Base-by-base conservation (phyloP, 2,888 invertebrate species). In the Entomobrya proxima region DNA sequence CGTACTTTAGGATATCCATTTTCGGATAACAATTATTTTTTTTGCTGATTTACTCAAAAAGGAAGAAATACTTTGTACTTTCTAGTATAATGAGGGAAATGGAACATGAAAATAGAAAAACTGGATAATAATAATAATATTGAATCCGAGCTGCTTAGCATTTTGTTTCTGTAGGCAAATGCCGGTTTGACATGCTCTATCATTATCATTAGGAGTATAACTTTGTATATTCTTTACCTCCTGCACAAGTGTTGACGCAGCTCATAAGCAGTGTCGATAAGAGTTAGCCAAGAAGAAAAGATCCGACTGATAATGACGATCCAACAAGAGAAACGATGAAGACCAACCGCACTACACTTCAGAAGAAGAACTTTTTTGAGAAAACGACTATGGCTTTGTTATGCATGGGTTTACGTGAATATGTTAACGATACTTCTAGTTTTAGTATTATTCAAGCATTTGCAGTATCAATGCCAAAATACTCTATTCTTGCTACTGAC, bases 381-480 rank as follows among this genome's bases (percentile, higher is more conserved):
- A 61, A 13, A 61, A 13, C 15, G 32, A n/a, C 32, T 13, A 7
- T 2, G n/a, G n/a, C 9, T n/a, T n/a, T n/a, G n/a, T n/a, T n/a
- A n/a, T n/a, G n/a, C 3, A 15, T 11, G n/a, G 9, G n/a, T 15
- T n/a, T 32, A 32, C 32, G 32, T 61, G 32, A 32, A 61, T 30
- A 32, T 1, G 18, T n/a, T 11, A 37, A 6, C n/a, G n/a, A 7
- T 64, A n/a, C 11, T 30, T 35, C 1, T 67, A 67, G 37, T 67
- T 67, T 24, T 40, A 21, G 40, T 40, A 44, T 40, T 67, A 40
- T 24, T 67, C 37, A 7, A 37, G 37, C 44, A 24, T 35, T 9
- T 37, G 24, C 67, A 67, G 40, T 67, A 21, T 67, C 67, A 67
- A 37, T 44, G 67, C 67, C 67, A 67, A 67, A 67, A n/a, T n/a